Percentiles rank a stretch among this genome's conserved stretches.
These are phyloP conservation scores for Alviniconcha marisindica DNA, from an alignment of 1,140 invertebrate species.

Conservation along the genomic window DNA sequence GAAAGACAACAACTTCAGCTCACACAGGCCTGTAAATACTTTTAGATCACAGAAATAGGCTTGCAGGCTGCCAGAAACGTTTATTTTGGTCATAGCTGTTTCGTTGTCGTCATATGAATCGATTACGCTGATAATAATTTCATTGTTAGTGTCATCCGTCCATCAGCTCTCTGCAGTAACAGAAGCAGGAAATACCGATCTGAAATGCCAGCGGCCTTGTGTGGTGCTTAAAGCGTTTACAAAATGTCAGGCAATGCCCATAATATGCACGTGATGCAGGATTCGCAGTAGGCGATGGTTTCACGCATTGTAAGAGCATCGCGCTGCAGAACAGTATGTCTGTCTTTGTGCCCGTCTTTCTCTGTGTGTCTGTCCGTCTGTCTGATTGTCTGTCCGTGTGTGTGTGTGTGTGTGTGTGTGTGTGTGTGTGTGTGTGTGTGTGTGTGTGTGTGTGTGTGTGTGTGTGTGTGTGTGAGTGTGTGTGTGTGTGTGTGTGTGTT, in stretches of 20 bases:
- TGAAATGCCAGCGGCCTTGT: neutral
- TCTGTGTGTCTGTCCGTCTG: neutral
- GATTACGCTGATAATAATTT: too few relatives aligned
- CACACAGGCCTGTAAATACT: too few relatives aligned
- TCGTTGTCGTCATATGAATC: too few relatives aligned
- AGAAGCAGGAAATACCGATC: neutral
- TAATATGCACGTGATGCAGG: neutral
- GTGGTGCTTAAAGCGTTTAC: neutral
- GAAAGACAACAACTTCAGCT: too few relatives aligned
- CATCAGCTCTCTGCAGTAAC: too few relatives aligned
- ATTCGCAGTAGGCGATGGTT: neutral
- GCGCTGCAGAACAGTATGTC: too few relatives aligned
- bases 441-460: slow-evolving; percentile 4
- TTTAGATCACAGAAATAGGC: too few relatives aligned
- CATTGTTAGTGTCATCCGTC: too few relatives aligned
- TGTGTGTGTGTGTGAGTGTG: neutral
- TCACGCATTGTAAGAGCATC: neutral
- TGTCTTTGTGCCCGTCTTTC: neutral
- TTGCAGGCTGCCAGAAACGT: too few relatives aligned
- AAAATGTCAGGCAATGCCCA: neutral
- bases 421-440: neutral
- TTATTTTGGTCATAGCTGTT: too few relatives aligned
- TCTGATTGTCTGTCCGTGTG: neutral
- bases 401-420: neutral
- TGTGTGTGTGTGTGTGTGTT: neutral